Base-by-base conservation (phyloP, 2,797 vertebrate species). In the Aeoliscus strigatus region DNA sequence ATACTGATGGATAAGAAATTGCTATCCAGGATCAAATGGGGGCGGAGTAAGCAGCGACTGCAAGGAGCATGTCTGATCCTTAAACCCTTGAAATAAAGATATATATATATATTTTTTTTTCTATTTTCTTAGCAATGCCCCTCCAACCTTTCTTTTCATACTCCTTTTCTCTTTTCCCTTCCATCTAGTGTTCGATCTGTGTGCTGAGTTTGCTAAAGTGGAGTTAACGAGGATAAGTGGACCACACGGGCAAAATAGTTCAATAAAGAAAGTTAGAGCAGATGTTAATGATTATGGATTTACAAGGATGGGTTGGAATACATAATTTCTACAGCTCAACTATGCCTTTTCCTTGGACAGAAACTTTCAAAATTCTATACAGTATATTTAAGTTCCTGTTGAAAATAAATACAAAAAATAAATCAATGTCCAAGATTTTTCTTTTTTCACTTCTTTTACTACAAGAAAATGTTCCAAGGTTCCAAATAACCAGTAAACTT, bases 261-360 rank as follows among this genome's bases (percentile, higher is more conserved):
- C 86, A 86, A 87, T 88, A 81, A 82, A 79, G 77, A 87, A 86
- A 83, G 85, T 83, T 64, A 60, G 75, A 84, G 74, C 81, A 87
- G 80, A 87, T 88, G 86, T 89, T 88, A 90, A 88, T 89, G 85
- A 88, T 88, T 88, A 88, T 87, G 80, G 86, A 88, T 90, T 84
- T 75, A 66, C 56, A 66, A 63, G 82, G 61, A 74, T 86, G 81
- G 84, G 49, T 59, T 49, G 45, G 84, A 85, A 89, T 89, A 38
- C 73, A 51, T 69, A 82, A 88, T 79, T 49, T 60, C 53, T 66
- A 44, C 65, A 62, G 69, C 62, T 66, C 66, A 15, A 77, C 66
- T 51, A 15, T 32, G 33, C 43, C 6, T 21, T 21, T 44, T 38
- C 36, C 41, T 61, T 57, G 27, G 13, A 44, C 16, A 8, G 17